A percentile compares a stretch with the other conserved stretches of the same genome.
These are phyloP conservation scores for Sander lucioperca DNA, from an alignment of 2,113 vertebrate genomes.

Conservation along the genomic window DNA sequence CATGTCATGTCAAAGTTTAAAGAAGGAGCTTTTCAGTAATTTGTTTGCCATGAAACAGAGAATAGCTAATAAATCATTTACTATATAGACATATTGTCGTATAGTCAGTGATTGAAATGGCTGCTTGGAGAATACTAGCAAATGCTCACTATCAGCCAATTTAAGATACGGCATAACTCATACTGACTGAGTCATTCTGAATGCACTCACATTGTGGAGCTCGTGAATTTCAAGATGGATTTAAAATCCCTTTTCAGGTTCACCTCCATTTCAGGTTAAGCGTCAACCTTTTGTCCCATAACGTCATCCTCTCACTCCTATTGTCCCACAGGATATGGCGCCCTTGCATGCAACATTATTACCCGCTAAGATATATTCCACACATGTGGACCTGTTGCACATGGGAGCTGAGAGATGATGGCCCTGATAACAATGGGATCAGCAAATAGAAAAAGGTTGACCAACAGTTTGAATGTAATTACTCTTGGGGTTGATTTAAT, in stretches of 20 bases:
- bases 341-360: slow-evolving; percentile 35
- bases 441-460: slow-evolving; percentile 57
- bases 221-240: slow-evolving; percentile 18
- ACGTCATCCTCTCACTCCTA: slow-evolving; percentile 8
- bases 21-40: background rate
- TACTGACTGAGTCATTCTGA: background rate
- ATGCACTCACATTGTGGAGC: background rate
- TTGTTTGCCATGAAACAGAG: background rate
- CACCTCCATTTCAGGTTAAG: slow-evolving; percentile 26
- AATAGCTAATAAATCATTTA: slow-evolving; percentile 6
- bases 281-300: slow-evolving; percentile 14
- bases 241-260: background rate
- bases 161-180: slow-evolving; percentile 28
- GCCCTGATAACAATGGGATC: slow-evolving; percentile 50
- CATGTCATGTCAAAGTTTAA: background rate
- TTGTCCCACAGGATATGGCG: slow-evolving; percentile 24
- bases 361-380: slow-evolving; percentile 21
- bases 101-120: slow-evolving; percentile 8
- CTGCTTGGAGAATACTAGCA: background rate
- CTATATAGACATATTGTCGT: background rate
- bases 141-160: background rate
- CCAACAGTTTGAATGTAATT: slow-evolving; percentile 67
- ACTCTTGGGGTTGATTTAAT: slow-evolving; percentile 69
- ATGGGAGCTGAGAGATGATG: slow-evolving; percentile 46
- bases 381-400: slow-evolving; percentile 43